These are phyloP conservation scores for Tauraco erythrolophus DNA, from an alignment of 2,113 vertebrate genomes.

Conservation along the genomic window DNA sequence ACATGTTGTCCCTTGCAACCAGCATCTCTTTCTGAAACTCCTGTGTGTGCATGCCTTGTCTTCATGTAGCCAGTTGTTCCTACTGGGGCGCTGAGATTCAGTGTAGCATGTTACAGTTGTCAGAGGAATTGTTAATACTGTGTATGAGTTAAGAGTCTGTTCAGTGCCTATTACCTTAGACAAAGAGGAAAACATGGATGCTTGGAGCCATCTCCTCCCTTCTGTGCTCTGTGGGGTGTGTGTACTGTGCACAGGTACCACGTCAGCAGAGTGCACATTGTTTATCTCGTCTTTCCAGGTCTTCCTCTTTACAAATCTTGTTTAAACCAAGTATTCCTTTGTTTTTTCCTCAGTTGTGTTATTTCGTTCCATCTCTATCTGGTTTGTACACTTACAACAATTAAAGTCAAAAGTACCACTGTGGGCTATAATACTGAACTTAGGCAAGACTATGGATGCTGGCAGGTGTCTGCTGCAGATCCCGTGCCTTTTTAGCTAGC, in stretches of 20 bases:
- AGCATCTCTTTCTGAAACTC: slow-evolving; percentile 21
- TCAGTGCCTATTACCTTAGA: slow-evolving; percentile 35
- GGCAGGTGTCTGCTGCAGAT: neutral
- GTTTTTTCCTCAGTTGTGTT: neutral
- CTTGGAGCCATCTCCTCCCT: neutral
- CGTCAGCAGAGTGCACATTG: neutral
- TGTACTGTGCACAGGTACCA: neutral
- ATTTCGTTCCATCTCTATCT: neutral
- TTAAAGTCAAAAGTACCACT: neutral
- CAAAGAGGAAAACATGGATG: neutral
- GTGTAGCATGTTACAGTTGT: slow-evolving; percentile 50
- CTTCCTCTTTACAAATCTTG: neutral
- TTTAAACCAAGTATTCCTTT: neutral
- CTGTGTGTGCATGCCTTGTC: slow-evolving; percentile 42
- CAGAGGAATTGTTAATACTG: slow-evolving; percentile 11
- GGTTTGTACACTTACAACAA: neutral
- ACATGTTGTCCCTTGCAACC: slow-evolving; percentile 63
- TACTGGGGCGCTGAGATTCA: neutral
- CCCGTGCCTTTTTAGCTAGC: neutral
- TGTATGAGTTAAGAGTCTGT: slow-evolving; percentile 59
- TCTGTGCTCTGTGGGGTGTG: neutral
- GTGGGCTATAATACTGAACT: neutral
- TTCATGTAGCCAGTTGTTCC: neutral
- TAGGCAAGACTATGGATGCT: neutral
- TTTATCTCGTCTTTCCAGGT: neutral